These are phyloP conservation scores for Ectropis crepuscularia DNA, from an alignment of 2,888 invertebrate species.

Conservation along the genomic window DNA sequence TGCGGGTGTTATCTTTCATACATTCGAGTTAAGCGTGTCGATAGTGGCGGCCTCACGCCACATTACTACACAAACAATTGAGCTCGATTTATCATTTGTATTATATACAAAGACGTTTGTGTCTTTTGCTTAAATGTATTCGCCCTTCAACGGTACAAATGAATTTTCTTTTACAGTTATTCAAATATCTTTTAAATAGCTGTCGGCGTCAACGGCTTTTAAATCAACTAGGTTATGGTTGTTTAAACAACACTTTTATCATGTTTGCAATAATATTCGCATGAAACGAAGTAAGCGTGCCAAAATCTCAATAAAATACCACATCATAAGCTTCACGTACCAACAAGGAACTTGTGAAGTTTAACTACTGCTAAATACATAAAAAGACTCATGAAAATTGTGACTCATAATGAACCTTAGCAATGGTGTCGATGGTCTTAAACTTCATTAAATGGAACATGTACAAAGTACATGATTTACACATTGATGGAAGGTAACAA, in stretches of 20 bases:
- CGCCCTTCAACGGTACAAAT: conserved; percentile 6
- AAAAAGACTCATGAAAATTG: conserved; percentile 11
- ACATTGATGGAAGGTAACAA: neutral
- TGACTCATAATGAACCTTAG: conserved; percentile 18
- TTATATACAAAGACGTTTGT: conserved; percentile 14
- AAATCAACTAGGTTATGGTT: neutral
- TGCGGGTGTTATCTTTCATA: conserved; percentile 28
- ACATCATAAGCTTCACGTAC: neutral
- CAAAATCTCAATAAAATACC: conserved; percentile 13
- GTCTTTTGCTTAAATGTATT: conserved; percentile 6
- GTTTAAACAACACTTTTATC: too few species aligned
- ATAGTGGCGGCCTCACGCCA: conserved; percentile 28
- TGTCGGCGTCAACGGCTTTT: neutral
- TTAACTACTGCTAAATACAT: conserved; percentile 21
- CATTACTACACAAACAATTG: conserved; percentile 22
- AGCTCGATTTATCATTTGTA: conserved; percentile 22
- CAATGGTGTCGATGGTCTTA: conserved; percentile 17
- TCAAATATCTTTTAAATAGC: neutral
- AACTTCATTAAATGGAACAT: conserved; percentile 18
- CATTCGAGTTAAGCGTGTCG: conserved; percentile 25
- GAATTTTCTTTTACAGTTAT: conserved; percentile 3
- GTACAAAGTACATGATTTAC: conserved; percentile 15
- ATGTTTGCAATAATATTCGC: neutral
- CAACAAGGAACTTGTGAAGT: conserved; percentile 9
- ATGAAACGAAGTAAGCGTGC: conserved; percentile 1